Evolutionary conservation across 2,888 invertebrate species (phyloP).

Genomic region (Cephus sareptanus): DNA sequence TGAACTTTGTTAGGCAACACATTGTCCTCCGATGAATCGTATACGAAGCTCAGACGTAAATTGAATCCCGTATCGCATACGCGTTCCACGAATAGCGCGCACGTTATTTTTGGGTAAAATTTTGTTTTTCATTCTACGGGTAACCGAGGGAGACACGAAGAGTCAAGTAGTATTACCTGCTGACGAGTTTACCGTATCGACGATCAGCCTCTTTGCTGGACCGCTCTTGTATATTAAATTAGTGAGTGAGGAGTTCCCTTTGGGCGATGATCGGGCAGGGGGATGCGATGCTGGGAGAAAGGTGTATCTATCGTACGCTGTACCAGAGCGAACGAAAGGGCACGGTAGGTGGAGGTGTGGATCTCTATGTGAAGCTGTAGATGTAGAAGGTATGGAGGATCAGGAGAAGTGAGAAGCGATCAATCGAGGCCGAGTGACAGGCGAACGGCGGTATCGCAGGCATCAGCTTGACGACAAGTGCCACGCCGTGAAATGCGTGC

Average conservation of each 20-base stretch:
- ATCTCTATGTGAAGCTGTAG: slow-evolving; percentile 10
- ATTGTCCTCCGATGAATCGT: not conserved
- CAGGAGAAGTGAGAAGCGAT: slow-evolving; percentile 48
- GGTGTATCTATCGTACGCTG: not conserved
- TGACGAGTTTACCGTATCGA: not conserved
- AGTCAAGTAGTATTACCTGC: not conserved
- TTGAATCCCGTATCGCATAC: not conserved
- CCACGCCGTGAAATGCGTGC: slow-evolving; percentile 33
- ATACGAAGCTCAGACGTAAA: not conserved
- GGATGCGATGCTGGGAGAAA: slow-evolving; percentile 13
- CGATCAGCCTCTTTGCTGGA: slow-evolving; percentile 28
- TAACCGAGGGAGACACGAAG: not conserved
- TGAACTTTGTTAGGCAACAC: not conserved
- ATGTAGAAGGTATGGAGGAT: slow-evolving; percentile 17
- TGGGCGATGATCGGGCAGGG: not conserved
- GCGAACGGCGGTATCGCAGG: slow-evolving; percentile 45
- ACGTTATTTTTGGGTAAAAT: not conserved
- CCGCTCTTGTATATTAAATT: slow-evolving; percentile 42
- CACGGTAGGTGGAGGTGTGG: slow-evolving; percentile 14
- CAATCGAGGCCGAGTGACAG: slow-evolving; percentile 58
- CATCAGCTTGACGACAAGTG: slow-evolving; percentile 56
- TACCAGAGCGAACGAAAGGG: slow-evolving; percentile 12
- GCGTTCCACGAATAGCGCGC: not conserved
- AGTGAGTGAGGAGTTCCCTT: slow-evolving; percentile 34
- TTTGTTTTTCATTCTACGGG: not conserved